Evolutionary conservation across 2,797 vertebrate genomes (phyloP).

Genomic region (Craterocephalus amniculus): DNA sequence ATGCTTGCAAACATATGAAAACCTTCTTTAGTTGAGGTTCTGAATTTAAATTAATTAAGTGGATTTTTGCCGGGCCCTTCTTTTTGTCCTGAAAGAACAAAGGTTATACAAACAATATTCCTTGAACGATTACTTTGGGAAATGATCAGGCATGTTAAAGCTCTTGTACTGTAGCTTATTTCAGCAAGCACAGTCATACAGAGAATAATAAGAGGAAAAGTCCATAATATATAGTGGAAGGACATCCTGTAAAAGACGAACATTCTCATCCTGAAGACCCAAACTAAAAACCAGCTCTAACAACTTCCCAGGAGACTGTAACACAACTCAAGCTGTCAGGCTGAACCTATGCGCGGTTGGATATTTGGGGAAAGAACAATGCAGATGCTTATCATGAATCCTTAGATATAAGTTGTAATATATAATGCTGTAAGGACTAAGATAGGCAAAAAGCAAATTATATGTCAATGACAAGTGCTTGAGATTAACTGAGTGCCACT

Average conservation of each 20-base stretch:
- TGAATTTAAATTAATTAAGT: slow-evolving; percentile 44
- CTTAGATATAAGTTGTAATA: slow-evolving; percentile 1
- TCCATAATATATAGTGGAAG: background rate
- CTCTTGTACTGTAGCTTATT: slow-evolving; percentile 15
- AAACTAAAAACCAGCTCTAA: slow-evolving; percentile 38
- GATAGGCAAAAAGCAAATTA: too few relatives aligned
- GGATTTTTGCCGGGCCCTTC: slow-evolving; percentile 14
- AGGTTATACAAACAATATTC: slow-evolving; percentile 46
- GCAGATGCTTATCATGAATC: slow-evolving; percentile 4
- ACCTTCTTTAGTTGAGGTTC: slow-evolving; percentile 55
- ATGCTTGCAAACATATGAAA: slow-evolving; percentile 52
- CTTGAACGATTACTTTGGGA: slow-evolving; percentile 39
- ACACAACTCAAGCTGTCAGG: slow-evolving; percentile 45
- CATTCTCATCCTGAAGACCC: slow-evolving; percentile 17
- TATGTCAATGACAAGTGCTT: too few relatives aligned
- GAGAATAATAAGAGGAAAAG: slow-evolving; percentile 5
- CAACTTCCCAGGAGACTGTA: slow-evolving; percentile 25
- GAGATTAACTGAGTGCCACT: too few relatives aligned
- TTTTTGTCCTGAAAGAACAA: slow-evolving; percentile 25
- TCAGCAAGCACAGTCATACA: slow-evolving; percentile 11
- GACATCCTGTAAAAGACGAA: background rate
- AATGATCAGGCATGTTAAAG: slow-evolving; percentile 24
- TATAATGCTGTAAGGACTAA: background rate
- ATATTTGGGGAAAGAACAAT: slow-evolving; percentile 10
- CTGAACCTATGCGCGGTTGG: slow-evolving; percentile 28